phyloP scores from a whole-genome alignment of 2,113 vertebrate genomes.

The Centropus unirufus region DNA sequence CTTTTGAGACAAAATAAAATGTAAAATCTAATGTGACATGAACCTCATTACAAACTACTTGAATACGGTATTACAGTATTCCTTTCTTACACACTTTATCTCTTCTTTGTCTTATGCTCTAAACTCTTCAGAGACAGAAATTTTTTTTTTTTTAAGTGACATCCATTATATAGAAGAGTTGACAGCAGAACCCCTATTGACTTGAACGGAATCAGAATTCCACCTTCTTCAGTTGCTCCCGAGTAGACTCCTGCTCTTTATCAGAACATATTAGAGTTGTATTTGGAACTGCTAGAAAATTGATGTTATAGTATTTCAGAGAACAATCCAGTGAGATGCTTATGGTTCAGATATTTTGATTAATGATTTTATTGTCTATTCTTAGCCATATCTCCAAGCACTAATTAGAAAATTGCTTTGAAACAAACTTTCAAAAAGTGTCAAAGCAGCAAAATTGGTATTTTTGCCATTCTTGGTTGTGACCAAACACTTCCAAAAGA shows the following conservation, averaged over 20 bases:
- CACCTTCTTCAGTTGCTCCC: not conserved
- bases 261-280: not conserved
- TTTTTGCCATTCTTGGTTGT: not conserved
- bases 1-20: not conserved
- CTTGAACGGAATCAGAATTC: not conserved
- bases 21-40: not conserved
- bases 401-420: conserved; percentile 24
- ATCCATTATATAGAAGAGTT: not conserved
- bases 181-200: not conserved
- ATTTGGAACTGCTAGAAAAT: not conserved
- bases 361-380: not conserved
- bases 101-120: not conserved
- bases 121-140: not conserved
- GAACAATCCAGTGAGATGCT: not conserved
- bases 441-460: not conserved
- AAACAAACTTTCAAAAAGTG: not conserved
- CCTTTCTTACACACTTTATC: not conserved
- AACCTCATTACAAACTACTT: not conserved
- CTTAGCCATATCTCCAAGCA: not conserved
- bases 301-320: not conserved
- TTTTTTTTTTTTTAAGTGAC: not conserved
- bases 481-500: not conserved
- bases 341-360: not conserved
- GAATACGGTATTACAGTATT: not conserved
- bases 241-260: not conserved